These are phyloP conservation scores for Dicranocentrus wangi DNA, from an alignment of 2,888 invertebrate genomes.

Conservation along the genomic window DNA sequence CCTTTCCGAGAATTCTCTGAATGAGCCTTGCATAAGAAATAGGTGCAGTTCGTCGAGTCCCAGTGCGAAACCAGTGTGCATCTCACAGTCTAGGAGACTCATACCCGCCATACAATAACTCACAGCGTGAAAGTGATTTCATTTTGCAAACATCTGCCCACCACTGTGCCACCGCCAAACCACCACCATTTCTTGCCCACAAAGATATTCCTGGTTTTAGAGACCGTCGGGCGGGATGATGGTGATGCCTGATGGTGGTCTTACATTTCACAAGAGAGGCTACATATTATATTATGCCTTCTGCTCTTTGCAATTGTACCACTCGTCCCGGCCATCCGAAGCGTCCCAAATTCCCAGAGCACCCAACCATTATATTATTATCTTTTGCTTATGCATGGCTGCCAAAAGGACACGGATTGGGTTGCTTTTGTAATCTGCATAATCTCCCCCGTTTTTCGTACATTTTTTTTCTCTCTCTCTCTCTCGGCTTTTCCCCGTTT, in stretches of 20 bases:
- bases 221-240: too few species aligned
- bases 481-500: background rate
- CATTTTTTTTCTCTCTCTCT: background rate
- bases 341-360: slow-evolving; percentile 21
- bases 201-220: too few species aligned
- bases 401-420: slow-evolving; percentile 13
- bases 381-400: slow-evolving; percentile 22
- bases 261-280: too few species aligned
- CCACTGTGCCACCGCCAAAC: slow-evolving; percentile 4
- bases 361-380: slow-evolving; percentile 37
- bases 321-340: background rate
- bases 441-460: slow-evolving; percentile 22
- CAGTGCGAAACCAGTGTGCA: too few species aligned
- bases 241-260: too few species aligned
- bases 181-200: slow-evolving; percentile 11
- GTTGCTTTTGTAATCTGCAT: slow-evolving; percentile 36
- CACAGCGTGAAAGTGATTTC: slow-evolving; percentile 33
- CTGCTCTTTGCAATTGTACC: too few species aligned
- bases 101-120: slow-evolving; percentile 30
- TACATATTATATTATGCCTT: too few species aligned
- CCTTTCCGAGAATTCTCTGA: background rate
- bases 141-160: slow-evolving; percentile 36
- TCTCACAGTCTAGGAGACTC: too few species aligned
- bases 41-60: too few species aligned
- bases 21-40: too few species aligned